A percentile compares a stretch with the other conserved stretches of the same genome.
Conservation (phyloP, 1,140 invertebrate species). For the Semibalanus balanoides region DNA sequence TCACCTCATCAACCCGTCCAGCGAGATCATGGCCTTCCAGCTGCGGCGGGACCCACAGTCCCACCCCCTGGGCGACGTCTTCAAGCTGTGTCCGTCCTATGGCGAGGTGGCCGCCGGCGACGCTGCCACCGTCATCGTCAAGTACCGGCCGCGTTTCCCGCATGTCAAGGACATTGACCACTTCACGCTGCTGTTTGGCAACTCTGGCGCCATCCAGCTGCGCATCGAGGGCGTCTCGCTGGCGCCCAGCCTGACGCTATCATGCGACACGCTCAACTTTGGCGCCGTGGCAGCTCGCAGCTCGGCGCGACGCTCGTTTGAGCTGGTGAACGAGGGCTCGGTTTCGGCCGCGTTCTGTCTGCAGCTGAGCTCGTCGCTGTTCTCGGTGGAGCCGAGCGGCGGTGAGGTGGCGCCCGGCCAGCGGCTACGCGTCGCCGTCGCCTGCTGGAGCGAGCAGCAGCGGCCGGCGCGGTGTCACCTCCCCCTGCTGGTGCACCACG, state of each 20-base stretch:
- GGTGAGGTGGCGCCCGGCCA: background rate
- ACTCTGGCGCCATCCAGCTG: background rate
- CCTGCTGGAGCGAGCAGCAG: background rate
- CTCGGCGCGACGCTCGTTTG: background rate
- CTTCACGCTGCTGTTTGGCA: background rate
- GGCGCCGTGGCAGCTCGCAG: background rate
- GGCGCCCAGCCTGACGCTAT: background rate
- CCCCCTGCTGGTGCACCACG: background rate
- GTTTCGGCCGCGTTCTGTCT: background rate
- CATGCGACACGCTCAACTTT: background rate
- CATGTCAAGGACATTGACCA: background rate
- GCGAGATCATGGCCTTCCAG: background rate
- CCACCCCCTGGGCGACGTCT: background rate
- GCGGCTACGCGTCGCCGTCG: background rate
- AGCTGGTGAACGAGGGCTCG: background rate
- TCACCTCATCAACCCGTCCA: background rate
- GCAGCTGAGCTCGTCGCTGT: background rate
- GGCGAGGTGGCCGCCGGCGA: background rate
- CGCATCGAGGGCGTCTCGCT: background rate
- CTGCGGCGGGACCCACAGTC: background rate
- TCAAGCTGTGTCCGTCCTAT: background rate
- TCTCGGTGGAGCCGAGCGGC: background rate
- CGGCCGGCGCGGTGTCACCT: background rate
- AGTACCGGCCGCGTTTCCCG: background rate
- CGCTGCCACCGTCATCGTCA: background rate